These are phyloP conservation scores for Mirza zaza DNA, from an alignment of 2,113 vertebrate genomes.

Conservation along the genomic window DNA sequence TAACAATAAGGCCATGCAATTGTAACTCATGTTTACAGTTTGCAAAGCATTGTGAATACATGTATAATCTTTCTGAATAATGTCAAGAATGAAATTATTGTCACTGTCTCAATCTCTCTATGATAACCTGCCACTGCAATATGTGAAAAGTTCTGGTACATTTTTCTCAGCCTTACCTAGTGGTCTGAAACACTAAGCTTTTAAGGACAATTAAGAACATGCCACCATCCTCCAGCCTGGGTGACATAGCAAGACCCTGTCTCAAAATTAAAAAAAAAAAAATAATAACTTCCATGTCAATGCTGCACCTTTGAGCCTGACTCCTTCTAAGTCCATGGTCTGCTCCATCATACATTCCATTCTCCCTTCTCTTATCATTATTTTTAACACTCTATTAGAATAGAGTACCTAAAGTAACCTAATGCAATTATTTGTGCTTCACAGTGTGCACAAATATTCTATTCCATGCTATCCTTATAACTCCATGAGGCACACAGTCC, in stretches of 20 bases:
- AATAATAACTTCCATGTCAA: neutral
- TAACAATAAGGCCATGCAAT: neutral
- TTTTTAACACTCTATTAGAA: neutral
- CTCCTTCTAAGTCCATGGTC: neutral
- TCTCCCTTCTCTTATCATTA: neutral
- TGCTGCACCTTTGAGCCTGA: neutral
- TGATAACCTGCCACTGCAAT: neutral
- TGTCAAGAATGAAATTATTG: neutral
- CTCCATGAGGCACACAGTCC: neutral
- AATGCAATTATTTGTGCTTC: neutral
- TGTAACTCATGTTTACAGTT: neutral
- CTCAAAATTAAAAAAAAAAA: too few relatives aligned
- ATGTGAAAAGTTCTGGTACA: neutral
- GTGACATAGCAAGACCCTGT: too few relatives aligned
- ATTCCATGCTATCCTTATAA: neutral
- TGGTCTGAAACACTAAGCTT: neutral
- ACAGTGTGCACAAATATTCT: neutral
- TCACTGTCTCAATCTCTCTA: neutral
- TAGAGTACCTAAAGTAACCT: neutral
- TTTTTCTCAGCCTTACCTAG: neutral
- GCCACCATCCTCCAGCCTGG: too few relatives aligned
- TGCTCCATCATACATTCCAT: neutral
- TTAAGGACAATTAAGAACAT: neutral
- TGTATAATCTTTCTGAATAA: constrained; percentile 29
- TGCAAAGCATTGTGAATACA: neutral